Conservation (phyloP, 2,888 invertebrate genomes). For the Xestia xanthographa region DNA sequence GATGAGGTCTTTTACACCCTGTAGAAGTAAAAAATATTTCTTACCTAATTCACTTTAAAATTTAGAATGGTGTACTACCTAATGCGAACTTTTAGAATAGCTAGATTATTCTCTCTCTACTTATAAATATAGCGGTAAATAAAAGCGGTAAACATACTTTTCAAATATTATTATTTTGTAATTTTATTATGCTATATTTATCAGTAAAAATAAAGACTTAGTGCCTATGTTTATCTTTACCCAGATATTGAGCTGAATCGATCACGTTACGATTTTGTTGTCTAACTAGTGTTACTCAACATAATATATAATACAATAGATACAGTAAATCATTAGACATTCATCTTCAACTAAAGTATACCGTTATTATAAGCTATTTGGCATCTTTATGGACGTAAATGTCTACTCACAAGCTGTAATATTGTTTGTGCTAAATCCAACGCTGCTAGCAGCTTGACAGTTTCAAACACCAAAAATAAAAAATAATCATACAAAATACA, state of each 20-base stretch:
- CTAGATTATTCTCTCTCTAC: slow-evolving; percentile 79
- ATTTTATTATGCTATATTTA: slow-evolving; percentile 78
- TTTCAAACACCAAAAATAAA: slow-evolving; percentile 66
- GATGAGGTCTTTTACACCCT: too few species aligned
- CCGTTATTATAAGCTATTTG: slow-evolving; percentile 87
- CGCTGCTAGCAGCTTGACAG: slow-evolving; percentile 66
- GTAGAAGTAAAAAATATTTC: slow-evolving; percentile 85
- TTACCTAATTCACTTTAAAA: slow-evolving; percentile 80
- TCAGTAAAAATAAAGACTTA: slow-evolving; percentile 75
- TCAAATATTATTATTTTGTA: slow-evolving; percentile 65
- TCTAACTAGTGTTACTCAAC: slow-evolving; percentile 72
- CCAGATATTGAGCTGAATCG: slow-evolving; percentile 80
- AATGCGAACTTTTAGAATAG: slow-evolving; percentile 76
- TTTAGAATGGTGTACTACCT: slow-evolving; percentile 82
- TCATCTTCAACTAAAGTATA: slow-evolving; percentile 75
- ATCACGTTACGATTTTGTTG: slow-evolving; percentile 70
- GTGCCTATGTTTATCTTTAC: slow-evolving; percentile 73
- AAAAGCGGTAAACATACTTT: slow-evolving; percentile 67
- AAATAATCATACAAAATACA: slow-evolving; percentile 74
- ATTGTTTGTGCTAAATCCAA: slow-evolving; percentile 79
- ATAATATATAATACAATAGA: slow-evolving; percentile 70
- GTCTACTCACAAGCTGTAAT: slow-evolving; percentile 80
- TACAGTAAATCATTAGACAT: slow-evolving; percentile 72
- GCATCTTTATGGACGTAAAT: slow-evolving; percentile 88
- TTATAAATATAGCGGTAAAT: slow-evolving; percentile 78